phyloP scores from a whole-genome alignment of 2,888 invertebrate species.

The Meteorus cinctellus region DNA sequence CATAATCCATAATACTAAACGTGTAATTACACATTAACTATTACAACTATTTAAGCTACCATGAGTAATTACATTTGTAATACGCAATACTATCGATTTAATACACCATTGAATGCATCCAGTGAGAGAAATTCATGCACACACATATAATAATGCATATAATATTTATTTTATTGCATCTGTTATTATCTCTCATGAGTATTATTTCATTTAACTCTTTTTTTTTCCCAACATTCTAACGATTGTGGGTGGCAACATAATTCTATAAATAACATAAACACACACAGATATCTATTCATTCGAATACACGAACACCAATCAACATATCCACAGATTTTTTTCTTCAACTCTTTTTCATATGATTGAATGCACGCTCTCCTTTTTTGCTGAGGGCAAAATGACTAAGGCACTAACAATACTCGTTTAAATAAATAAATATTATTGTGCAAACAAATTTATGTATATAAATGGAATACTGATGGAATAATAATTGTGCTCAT shows the following conservation, averaged over 20 bases:
- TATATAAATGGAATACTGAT: slow-evolving; percentile 21
- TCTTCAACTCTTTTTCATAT: too few species aligned
- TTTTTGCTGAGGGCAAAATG: slow-evolving; percentile 7
- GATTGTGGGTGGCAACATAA: slow-evolving; percentile 25
- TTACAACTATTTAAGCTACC: slow-evolving; percentile 5
- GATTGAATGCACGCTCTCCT: background rate
- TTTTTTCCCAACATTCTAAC: slow-evolving; percentile 11
- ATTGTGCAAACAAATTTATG: slow-evolving; percentile 1
- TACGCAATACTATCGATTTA: slow-evolving; percentile 9
- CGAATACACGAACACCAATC: background rate
- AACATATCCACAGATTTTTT: background rate
- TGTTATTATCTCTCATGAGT: slow-evolving; percentile 17
- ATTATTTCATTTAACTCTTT: slow-evolving; percentile 6
- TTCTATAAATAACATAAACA: slow-evolving; percentile 29
- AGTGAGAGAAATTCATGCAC: background rate
- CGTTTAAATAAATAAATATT: background rate
- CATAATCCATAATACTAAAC: too few species aligned
- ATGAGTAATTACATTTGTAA: slow-evolving; percentile 25
- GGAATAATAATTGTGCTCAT: slow-evolving; percentile 63
- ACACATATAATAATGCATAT: slow-evolving; percentile 10
- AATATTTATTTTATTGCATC: slow-evolving; percentile 24
- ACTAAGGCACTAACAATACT: background rate
- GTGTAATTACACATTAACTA: background rate
- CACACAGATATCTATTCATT: background rate
- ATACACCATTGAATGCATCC: slow-evolving; percentile 3